A percentile compares a stretch with the other conserved stretches of the same genome.
These are phyloP conservation scores for Achatina immaculata DNA, from an alignment of 1,140 invertebrate genomes.

Conservation along the genomic window DNA sequence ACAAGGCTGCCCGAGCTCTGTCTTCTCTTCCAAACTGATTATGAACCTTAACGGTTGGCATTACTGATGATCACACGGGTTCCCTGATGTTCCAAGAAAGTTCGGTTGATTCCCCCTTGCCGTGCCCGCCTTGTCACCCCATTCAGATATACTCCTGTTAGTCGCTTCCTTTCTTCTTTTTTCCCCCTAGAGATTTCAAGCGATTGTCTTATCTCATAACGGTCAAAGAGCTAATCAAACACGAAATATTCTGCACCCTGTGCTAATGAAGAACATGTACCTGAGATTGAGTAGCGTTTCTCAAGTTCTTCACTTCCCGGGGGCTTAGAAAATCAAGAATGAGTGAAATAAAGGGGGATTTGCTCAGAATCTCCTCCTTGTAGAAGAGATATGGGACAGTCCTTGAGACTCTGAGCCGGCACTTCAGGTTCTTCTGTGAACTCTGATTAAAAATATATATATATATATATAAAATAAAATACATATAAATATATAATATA, in stretches of 20 bases:
- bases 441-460: background rate
- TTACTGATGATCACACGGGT: too few relatives aligned
- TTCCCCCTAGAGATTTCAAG: too few relatives aligned
- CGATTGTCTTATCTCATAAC: background rate
- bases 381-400: constrained; percentile 27
- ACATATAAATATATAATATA: background rate
- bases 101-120: too few relatives aligned
- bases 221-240: too few relatives aligned
- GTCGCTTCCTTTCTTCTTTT: background rate
- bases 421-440: constrained; percentile 33
- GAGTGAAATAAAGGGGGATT: constrained; percentile 35
- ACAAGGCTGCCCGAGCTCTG: too few relatives aligned
- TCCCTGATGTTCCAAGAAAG: too few relatives aligned
- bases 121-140: too few relatives aligned
- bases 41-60: too few relatives aligned
- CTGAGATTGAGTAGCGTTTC: constrained; percentile 16
- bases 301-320: background rate
- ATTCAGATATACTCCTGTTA: too few relatives aligned
- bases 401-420: constrained; percentile 20
- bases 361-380: constrained; percentile 41
- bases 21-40: too few relatives aligned
- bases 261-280: constrained; percentile 4
- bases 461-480: background rate
- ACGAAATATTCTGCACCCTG: background rate
- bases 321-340: constrained; percentile 13